Evolutionary conservation across 2,113 vertebrate species (phyloP).

Genomic region (Chionodraco myersi): DNA sequence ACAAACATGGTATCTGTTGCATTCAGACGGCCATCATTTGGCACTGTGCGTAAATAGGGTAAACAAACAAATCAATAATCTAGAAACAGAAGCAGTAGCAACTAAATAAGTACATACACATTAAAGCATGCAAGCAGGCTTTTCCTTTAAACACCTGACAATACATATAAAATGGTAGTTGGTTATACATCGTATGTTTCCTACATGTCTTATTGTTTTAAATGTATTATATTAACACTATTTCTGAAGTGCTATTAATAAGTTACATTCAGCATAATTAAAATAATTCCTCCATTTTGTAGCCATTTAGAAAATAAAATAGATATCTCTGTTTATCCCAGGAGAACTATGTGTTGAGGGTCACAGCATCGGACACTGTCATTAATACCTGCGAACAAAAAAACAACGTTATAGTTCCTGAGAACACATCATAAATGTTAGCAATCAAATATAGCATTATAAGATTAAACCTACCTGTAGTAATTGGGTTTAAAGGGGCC

Average conservation of each 20-base stretch:
- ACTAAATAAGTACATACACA: slow-evolving; percentile 64
- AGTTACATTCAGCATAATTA: slow-evolving; percentile 79
- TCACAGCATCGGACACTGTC: slow-evolving; percentile 30
- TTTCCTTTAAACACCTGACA: slow-evolving; percentile 54
- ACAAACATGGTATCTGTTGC: slow-evolving; percentile 32
- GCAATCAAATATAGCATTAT: background rate
- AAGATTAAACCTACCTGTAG: slow-evolving; percentile 86
- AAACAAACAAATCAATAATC: slow-evolving; percentile 66
- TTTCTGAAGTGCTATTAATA: slow-evolving; percentile 68
- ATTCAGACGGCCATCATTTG: slow-evolving; percentile 67
- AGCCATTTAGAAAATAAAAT: slow-evolving; percentile 78
- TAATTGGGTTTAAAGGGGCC: slow-evolving; percentile 99
- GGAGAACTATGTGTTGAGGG: slow-evolving; percentile 45
- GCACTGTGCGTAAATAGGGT: slow-evolving; percentile 68
- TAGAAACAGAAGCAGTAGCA: slow-evolving; percentile 47
- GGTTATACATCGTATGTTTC: slow-evolving; percentile 49
- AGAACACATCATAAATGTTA: background rate
- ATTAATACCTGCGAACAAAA: slow-evolving; percentile 76
- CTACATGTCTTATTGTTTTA: slow-evolving; percentile 43
- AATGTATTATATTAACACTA: slow-evolving; percentile 52
- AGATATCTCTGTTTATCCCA: slow-evolving; percentile 73
- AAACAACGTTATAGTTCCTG: slow-evolving; percentile 18
- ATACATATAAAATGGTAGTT: slow-evolving; percentile 64
- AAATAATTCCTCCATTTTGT: slow-evolving; percentile 79
- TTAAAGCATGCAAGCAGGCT: slow-evolving; percentile 70